These are phyloP conservation scores for Drosophila trapezifrons DNA, from an alignment of 1,140 invertebrate species.

Conservation along the genomic window DNA sequence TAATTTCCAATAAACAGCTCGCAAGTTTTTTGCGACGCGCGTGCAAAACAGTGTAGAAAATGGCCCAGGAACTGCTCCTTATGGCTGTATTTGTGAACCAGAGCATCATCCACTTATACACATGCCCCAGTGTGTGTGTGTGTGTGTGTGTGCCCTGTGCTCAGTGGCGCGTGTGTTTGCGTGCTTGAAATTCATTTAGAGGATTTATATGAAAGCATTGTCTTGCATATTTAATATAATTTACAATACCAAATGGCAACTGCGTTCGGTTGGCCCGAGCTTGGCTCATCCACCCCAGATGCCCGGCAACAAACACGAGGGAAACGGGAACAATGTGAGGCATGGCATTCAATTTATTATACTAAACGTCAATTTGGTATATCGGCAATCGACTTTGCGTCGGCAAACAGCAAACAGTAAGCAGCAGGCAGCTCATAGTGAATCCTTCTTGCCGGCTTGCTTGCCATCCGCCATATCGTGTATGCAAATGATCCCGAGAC, in stretches of 20 bases:
- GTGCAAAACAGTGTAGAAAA: constrained; percentile 60
- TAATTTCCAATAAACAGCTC: constrained; percentile 75
- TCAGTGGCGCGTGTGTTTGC: constrained; percentile 77
- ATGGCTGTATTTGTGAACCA: constrained; percentile 19
- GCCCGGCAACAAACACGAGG: constrained; percentile 28
- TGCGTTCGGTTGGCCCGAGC: constrained; percentile 1
- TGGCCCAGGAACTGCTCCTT: constrained; percentile 31
- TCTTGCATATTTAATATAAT: constrained; percentile 82
- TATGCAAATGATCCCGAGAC: constrained; percentile 51
- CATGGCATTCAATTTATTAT: constrained; percentile 72
- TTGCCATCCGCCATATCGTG: constrained; percentile 49
- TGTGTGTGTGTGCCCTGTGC: constrained; percentile 21
- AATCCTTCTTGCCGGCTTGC: constrained; percentile 20
- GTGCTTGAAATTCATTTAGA: constrained; percentile 81
- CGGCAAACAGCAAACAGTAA: constrained; percentile 50
- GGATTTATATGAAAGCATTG: constrained; percentile 79
- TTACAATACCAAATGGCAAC: constrained; percentile 61
- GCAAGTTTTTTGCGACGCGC: constrained; percentile 62
- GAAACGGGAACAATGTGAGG: constrained; percentile 23
- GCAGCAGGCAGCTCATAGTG: constrained; percentile 15
- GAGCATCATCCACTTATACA: constrained; percentile 37
- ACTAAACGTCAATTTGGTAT: constrained; percentile 78
- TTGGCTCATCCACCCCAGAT: constrained; percentile 23
- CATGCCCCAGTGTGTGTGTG: constrained; percentile 17
- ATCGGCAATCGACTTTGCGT: constrained; percentile 67